Percentiles rank a stretch among this genome's conserved stretches.
Conservation (phyloP, 2,113 vertebrate genomes). For the Cromileptes altivelis region DNA sequence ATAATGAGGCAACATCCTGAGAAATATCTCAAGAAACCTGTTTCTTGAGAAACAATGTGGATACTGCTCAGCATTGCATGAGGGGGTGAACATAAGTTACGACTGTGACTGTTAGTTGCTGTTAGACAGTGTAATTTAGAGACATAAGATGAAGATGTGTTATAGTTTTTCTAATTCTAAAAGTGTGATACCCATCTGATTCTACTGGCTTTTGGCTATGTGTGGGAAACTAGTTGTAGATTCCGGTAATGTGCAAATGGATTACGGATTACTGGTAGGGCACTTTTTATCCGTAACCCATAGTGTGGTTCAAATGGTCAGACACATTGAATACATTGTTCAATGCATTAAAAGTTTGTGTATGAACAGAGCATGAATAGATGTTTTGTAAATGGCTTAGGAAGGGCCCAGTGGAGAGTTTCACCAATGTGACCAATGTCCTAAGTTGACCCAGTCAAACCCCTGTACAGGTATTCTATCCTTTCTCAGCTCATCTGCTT, state of each 20-base stretch:
- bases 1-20: not conserved
- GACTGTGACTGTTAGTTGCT: not conserved
- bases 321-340: not conserved
- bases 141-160: not conserved
- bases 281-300: not conserved
- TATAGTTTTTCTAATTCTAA: not conserved
- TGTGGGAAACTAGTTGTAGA: not conserved
- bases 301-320: not conserved
- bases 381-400: not conserved
- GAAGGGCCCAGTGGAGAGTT: not conserved
- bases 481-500: constrained; percentile 53
- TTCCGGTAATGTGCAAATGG: not conserved
- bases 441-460: constrained; percentile 31
- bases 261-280: no score
- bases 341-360: not conserved
- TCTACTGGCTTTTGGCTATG: not conserved
- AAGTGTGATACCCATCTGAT: not conserved
- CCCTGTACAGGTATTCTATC: constrained; percentile 41
- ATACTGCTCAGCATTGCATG: not conserved
- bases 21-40: not conserved
- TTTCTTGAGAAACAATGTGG: not conserved
- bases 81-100: not conserved
- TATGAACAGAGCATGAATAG: not conserved
- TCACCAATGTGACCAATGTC: constrained; percentile 24
- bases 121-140: no score